Percentiles rank a stretch among this genome's conserved stretches.
phyloP scores from a whole-genome alignment of 2,113 vertebrate species.

The Eonycteris spelaea region DNA sequence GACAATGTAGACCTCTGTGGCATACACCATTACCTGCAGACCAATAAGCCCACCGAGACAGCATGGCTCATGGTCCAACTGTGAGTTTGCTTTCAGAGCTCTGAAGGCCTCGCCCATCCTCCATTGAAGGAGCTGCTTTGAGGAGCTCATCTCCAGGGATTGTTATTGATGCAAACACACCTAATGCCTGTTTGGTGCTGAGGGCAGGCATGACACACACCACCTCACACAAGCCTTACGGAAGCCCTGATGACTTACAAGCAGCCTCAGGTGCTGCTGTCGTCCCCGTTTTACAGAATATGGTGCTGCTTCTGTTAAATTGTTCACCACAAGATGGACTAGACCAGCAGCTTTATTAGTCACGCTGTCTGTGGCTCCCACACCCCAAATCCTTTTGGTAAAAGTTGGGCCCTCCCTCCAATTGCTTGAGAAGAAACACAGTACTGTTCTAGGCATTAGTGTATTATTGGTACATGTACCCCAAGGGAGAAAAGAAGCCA shows the following conservation, averaged over 20 bases:
- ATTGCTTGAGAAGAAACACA: background rate
- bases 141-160: too few species aligned
- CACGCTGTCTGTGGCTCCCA: background rate
- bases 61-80: background rate
- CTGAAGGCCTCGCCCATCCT: background rate
- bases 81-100: background rate
- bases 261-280: background rate
- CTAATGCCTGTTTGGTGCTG: too few species aligned
- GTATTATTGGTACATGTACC: background rate
- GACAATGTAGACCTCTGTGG: background rate
- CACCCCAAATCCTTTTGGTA: too few species aligned
- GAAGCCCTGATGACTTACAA: background rate
- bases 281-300: background rate
- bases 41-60: too few species aligned
- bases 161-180: background rate
- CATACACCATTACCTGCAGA: too few species aligned
- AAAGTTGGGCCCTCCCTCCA: background rate
- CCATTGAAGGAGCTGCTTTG: background rate
- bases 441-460: background rate
- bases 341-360: background rate
- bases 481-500: background rate
- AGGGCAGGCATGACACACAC: background rate
- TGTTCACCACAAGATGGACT: background rate
- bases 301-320: background rate
- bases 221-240: background rate